These are phyloP conservation scores for Cryptotis parvus DNA, from an alignment of 2,113 vertebrate genomes.

Conservation along the genomic window DNA sequence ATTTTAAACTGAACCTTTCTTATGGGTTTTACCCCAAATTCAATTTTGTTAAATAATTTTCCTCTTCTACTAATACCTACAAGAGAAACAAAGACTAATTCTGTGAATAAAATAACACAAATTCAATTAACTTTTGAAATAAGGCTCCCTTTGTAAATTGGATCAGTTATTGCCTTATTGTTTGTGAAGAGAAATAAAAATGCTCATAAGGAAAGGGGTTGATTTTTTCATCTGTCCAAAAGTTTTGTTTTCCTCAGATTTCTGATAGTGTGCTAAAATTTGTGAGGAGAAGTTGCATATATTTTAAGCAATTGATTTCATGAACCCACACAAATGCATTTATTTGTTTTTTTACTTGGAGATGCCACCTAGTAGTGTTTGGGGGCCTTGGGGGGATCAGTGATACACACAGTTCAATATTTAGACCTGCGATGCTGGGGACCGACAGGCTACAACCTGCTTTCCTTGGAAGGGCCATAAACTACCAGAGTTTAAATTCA, in stretches of 20 bases:
- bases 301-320: conserved; percentile 27
- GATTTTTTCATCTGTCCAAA: background rate
- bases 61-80: conserved; percentile 53
- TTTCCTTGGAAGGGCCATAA: too few species aligned
- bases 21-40: conserved; percentile 21
- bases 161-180: conserved; percentile 54
- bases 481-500: too few species aligned
- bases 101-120: conserved; percentile 38
- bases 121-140: conserved; percentile 66
- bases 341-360: background rate
- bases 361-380: too few species aligned
- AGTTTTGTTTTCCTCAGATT: background rate
- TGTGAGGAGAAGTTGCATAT: background rate
- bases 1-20: conserved; percentile 55
- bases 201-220: background rate
- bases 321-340: background rate
- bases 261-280: conserved; percentile 44
- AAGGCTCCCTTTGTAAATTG: conserved; percentile 57
- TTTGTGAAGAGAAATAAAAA: conserved; percentile 56
- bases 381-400: too few species aligned
- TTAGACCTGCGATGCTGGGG: too few species aligned
- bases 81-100: conserved; percentile 53
- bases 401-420: too few species aligned
- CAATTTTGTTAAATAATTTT: conserved; percentile 54
- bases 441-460: too few species aligned